Evolutionary conservation across 1,140 invertebrate species (phyloP).

Genomic region (Babylonia areolata): DNA sequence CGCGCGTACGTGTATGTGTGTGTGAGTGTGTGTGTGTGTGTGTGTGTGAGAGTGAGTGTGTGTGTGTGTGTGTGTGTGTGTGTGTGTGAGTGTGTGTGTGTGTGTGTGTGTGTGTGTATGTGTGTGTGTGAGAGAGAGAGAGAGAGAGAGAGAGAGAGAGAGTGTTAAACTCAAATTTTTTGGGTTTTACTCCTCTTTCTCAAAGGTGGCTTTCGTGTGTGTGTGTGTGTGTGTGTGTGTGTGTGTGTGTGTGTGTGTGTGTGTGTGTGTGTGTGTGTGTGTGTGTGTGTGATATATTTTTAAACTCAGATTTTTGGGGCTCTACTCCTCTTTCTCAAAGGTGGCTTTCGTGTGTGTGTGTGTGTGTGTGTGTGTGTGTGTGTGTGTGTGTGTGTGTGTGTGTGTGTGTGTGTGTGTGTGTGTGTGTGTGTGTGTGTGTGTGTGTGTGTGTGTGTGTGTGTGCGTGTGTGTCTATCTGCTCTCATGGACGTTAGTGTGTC

Average conservation of each 20-base stretch:
- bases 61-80: not conserved
- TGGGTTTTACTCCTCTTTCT: not conserved
- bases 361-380: not conserved
- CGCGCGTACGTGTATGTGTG: conserved; percentile 7
- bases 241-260: not conserved
- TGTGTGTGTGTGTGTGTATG: not conserved
- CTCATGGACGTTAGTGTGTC: too few relatives aligned
- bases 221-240: not conserved
- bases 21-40: conserved; percentile 17
- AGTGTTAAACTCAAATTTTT: not conserved
- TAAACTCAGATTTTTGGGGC: not conserved
- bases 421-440: conserved; percentile 3
- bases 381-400: not conserved
- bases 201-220: not conserved
- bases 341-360: too few relatives aligned
- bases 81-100: not conserved
- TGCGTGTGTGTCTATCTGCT: too few relatives aligned
- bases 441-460: conserved; percentile 3
- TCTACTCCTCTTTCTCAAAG: not conserved
- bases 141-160: conserved; percentile 3
- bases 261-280: too few relatives aligned
- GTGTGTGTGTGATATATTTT: too few relatives aligned
- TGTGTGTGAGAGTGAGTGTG: not conserved
- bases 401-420: not conserved
- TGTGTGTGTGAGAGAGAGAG: conserved; percentile 3